phyloP scores from a whole-genome alignment of 2,113 vertebrate genomes.

The Malaclemys terrapin region DNA sequence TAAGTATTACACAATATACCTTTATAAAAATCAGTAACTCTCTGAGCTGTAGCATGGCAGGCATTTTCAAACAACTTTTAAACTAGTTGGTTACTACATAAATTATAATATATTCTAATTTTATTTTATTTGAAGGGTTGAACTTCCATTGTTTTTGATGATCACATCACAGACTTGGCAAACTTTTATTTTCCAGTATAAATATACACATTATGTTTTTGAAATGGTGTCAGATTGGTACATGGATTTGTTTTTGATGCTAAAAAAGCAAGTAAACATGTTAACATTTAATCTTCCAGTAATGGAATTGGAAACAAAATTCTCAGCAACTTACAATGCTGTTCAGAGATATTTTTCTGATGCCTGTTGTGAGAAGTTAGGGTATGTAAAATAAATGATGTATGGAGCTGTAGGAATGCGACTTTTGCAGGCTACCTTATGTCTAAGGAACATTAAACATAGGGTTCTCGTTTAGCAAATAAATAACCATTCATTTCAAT shows the following conservation, averaged over 20 bases:
- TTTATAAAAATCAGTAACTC: not conserved
- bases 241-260: slow-evolving; percentile 79
- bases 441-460: slow-evolving; percentile 99
- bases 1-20: not conserved
- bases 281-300: slow-evolving; percentile 82
- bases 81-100: slow-evolving; percentile 1
- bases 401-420: slow-evolving; percentile 97
- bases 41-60: not conserved
- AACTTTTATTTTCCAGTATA: slow-evolving; percentile 55
- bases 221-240: slow-evolving; percentile 63
- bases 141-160: slow-evolving; percentile 42
- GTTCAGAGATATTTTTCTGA: slow-evolving; percentile 87
- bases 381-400: slow-evolving; percentile 99
- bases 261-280: slow-evolving; percentile 82
- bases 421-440: slow-evolving; percentile 97
- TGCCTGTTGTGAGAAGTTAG: slow-evolving; percentile 98
- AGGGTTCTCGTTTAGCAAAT: slow-evolving; percentile 99
- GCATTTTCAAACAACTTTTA: not conserved
- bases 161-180: slow-evolving; percentile 7
- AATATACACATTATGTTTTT: slow-evolving; percentile 48
- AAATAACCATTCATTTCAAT: slow-evolving; percentile 99
- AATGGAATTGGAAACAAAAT: slow-evolving; percentile 80
- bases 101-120: not conserved
- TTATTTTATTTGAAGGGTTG: slow-evolving; percentile 2
- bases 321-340: slow-evolving; percentile 80